Base-by-base conservation (phyloP, 2,113 vertebrate genomes). In the Fulmarus glacialis region DNA sequence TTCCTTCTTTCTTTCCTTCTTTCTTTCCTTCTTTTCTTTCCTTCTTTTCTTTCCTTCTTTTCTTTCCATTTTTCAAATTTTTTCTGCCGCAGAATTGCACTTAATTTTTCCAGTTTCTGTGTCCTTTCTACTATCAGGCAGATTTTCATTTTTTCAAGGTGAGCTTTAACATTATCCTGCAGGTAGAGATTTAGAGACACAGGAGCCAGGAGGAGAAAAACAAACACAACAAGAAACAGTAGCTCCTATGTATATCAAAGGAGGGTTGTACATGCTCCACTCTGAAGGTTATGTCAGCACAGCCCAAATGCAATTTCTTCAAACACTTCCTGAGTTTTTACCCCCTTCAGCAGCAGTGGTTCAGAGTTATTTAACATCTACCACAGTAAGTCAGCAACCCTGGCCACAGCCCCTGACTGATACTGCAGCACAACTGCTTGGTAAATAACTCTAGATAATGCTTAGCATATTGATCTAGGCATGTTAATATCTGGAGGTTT, bases 1-100 rank as follows among this genome's bases (percentile, higher is more conserved):
- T 18, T 36, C 12, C 10, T 10, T 7, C 4, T 12, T 12, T 6
- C 4, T 1, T 30, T 15, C 2, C 10, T 40, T 12, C 15, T 12
- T 29, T 40, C 2, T 9, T 10, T 30, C 7, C 40, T 29, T 40
- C 2, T 9, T 10, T 30, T 6, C 40, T 6, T 27, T 14, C 14
- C 9, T 26, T 11, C 10, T 23, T 23, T 34, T 8, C 13, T 12
- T 58, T 40, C 38, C 2, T 7, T 13, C 11, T 8, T 21, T 18
- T 36, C 12, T 19, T 18, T 11, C 8, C 34, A 23, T 29, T 59
- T 84, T 71, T 53, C 8, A 5, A 1, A 9, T 47, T 40, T 43
- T 52, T 48, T 53, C 13, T 88, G 3, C 13, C 12, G 40, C 21
- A 71, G 12, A 81, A 62, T 47, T 59, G 4, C 2, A 80, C 3